phyloP scores from a whole-genome alignment of 2,888 invertebrate species.

The Hypomecis atomaria region DNA sequence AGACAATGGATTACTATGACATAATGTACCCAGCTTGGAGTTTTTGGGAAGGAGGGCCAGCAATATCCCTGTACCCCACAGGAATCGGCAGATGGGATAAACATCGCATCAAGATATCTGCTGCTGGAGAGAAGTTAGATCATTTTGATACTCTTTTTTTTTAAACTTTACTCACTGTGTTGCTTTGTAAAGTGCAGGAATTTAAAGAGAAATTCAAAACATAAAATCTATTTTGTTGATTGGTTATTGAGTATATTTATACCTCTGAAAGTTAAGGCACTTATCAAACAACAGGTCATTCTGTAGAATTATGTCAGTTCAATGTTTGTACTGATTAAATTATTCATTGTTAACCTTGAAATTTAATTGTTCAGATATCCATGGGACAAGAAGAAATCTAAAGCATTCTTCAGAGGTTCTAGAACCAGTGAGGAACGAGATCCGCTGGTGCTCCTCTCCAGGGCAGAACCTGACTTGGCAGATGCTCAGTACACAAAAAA shows the following conservation, averaged over 20 bases:
- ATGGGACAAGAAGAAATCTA: conserved; percentile 90
- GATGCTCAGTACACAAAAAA: conserved; percentile 99
- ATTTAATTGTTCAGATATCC: conserved; percentile 71
- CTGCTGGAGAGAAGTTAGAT: conserved; percentile 84
- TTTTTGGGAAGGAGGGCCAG: conserved; percentile 99
- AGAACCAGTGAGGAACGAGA: conserved; percentile 97
- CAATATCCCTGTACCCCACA: conserved; percentile 95
- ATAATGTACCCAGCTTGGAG: conserved; percentile 99
- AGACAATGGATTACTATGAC: conserved; percentile 92
- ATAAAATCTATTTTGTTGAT: background rate
- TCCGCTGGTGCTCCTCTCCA: conserved; percentile 92
- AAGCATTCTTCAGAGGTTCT: conserved; percentile 96
- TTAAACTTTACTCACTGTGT: no score
- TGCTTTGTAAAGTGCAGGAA: no score
- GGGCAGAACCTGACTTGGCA: conserved; percentile 89
- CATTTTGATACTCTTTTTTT: background rate
- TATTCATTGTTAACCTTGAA: no score
- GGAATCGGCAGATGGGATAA: conserved; percentile 98
- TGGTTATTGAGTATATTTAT: no score
- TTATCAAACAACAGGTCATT: background rate
- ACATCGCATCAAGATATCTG: conserved; percentile 89
- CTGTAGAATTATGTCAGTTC: no score
- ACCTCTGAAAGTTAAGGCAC: no score
- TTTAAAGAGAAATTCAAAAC: no score
- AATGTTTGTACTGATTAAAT: no score